Base-by-base conservation (phyloP, 2,113 vertebrate genomes). In the Larimichthys polyactis region DNA sequence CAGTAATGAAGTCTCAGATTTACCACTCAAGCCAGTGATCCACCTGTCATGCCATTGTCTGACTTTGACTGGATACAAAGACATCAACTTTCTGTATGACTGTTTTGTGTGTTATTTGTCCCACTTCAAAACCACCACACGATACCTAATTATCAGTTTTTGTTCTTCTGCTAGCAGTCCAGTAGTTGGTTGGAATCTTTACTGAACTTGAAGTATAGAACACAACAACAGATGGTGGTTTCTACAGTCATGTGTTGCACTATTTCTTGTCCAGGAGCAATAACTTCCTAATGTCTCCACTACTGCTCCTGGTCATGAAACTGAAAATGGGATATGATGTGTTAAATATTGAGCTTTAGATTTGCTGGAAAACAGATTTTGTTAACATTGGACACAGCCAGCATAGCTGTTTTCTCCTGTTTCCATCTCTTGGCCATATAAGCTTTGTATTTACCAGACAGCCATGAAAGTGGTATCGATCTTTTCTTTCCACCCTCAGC, bases 1-100 rank as follows among this genome's bases (percentile, higher is more conserved):
- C 62, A 67, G 68, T 80, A 79, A 87, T 75, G 84, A 85, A 44
- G 64, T 79, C 29, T 44, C 24, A 58, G 59, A 5, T 10, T 65
- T 60, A 51, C 71, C 27, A 36, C 59, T 24, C 0, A 32, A 70
- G 40, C 58, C 52, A 48, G 14, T 73, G 24, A 78, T 32, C 24
- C 73, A 78, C 73, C 63, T 43, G 66, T 52, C 40, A 40, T 54
- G 16, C 40, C 5, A 36, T 43, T 1, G 40, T 54, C 20, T 52
- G 40, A 68, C 20, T 51, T 40, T 24, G 20, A 63, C 27, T 19
- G 40, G 0, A 75, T n/a, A 64, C 20, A 46, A 20, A 75, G 44
- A 46, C 16, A 36, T 46, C 15, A 20, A 9, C 0, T 14, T 20
- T 0, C 9, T 49, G 32, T 59, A 4, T 52, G 51, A 22, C 4